Conservation (phyloP, 2,888 invertebrate genomes). For the Hecatera dysodea region DNA sequence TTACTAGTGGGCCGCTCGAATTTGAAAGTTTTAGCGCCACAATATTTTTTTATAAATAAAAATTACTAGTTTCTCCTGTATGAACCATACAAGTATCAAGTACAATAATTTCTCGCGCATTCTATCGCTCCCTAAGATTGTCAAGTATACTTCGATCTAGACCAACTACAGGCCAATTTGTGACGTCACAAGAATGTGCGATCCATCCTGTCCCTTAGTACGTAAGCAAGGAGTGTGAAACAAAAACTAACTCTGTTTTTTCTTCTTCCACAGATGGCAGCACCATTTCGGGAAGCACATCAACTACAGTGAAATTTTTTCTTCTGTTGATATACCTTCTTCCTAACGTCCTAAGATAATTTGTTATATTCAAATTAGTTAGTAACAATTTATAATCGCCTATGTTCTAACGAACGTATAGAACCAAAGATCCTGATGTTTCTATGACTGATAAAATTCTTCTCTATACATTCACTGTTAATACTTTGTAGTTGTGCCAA, state of each 20-base stretch:
- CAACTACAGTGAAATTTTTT: slow-evolving; percentile 59
- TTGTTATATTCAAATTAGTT: slow-evolving; percentile 60
- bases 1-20: too few species aligned
- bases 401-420: slow-evolving; percentile 67
- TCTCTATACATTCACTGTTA: slow-evolving; percentile 84
- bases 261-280: slow-evolving; percentile 67
- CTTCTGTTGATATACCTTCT: slow-evolving; percentile 67
- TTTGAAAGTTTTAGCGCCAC: too few species aligned
- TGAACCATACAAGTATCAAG: too few species aligned
- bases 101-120: too few species aligned
- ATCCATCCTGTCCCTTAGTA: background rate
- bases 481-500: slow-evolving; percentile 89
- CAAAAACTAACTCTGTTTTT: slow-evolving; percentile 36
- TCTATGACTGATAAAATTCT: slow-evolving; percentile 82
- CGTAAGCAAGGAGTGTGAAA: background rate
- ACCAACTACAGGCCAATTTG: too few species aligned
- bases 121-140: too few species aligned
- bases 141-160: too few species aligned
- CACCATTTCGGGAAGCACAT: slow-evolving; percentile 52
- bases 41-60: too few species aligned
- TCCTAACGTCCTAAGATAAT: slow-evolving; percentile 72
- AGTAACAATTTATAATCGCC: slow-evolving; percentile 66
- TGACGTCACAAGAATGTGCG: too few species aligned
- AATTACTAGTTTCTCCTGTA: too few species aligned
- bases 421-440: slow-evolving; percentile 69